Conservation (phyloP, 2,888 invertebrate species). For the Baccha elongata region DNA sequence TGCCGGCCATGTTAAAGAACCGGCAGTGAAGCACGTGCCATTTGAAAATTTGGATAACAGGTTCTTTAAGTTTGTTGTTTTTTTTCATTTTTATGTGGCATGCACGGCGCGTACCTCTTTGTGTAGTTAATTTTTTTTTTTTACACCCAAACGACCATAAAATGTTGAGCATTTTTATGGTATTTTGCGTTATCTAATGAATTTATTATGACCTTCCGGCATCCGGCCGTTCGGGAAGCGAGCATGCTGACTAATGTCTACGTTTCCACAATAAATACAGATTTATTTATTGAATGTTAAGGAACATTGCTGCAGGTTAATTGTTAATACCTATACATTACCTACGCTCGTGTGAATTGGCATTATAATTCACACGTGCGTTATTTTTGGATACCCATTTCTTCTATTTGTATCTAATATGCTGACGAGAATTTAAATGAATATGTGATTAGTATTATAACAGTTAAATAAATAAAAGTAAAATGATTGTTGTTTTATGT, state of each 20-base stretch:
- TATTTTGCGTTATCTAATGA: conserved; percentile 41
- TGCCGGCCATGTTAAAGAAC: conserved; percentile 6
- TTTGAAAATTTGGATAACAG: conserved; percentile 32
- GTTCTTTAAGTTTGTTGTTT: conserved; percentile 27
- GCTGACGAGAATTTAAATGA: too few relatives aligned
- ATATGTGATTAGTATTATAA: too few relatives aligned
- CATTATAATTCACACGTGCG: neutral
- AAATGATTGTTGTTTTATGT: too few relatives aligned
- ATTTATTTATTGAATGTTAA: neutral
- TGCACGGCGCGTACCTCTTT: neutral
- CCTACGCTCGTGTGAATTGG: neutral
- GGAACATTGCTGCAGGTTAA: neutral
- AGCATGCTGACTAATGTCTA: neutral
- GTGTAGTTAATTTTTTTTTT: conserved; percentile 13
- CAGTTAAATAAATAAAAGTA: too few relatives aligned
- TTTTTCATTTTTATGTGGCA: conserved; percentile 25
- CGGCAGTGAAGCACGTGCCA: conserved; percentile 58
- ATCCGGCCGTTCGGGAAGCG: neutral
- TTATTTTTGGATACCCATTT: neutral
- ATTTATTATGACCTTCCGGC: conserved; percentile 44
- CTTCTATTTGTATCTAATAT: neutral
- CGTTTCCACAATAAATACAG: neutral
- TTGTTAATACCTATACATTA: neutral
- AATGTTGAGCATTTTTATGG: conserved; percentile 32
- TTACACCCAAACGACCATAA: conserved; percentile 14